phyloP scores from a whole-genome alignment of 92 coral and sea anemone genomes.

The Nematostella vectensis region DNA sequence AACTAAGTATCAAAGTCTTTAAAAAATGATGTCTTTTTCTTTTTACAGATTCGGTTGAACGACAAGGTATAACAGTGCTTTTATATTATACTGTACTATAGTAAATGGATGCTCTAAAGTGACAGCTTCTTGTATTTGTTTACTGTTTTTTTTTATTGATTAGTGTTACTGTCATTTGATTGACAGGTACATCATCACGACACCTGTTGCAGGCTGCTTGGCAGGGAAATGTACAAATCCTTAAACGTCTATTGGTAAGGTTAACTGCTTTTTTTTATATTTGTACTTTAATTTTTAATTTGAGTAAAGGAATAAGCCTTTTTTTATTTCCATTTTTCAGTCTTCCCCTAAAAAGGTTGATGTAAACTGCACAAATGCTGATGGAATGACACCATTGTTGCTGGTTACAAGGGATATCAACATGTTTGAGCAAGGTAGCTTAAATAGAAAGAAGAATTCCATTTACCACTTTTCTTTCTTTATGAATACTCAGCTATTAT shows the following conservation, averaged over 20 bases:
- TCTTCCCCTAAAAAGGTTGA: slow-evolving; percentile 50
- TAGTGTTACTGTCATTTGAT: too few species aligned
- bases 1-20: not conserved
- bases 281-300: too few species aligned
- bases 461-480: too few species aligned
- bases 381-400: slow-evolving; percentile 87
- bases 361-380: slow-evolving; percentile 84
- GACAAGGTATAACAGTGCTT: too few species aligned
- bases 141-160: too few species aligned
- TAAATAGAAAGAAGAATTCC: too few species aligned
- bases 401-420: slow-evolving; percentile 84
- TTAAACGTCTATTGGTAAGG: slow-evolving; percentile 73
- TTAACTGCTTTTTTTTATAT: too few species aligned
- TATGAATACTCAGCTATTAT: too few species aligned
- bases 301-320: not conserved
- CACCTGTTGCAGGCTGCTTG: slow-evolving; percentile 95
- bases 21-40: not conserved
- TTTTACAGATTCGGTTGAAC: slow-evolving; percentile 57
- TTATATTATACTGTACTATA: too few species aligned
- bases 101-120: too few species aligned
- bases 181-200: slow-evolving; percentile 66
- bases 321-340: slow-evolving; percentile 21
- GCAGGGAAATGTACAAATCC: slow-evolving; percentile 86
- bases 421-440: slow-evolving; percentile 85
- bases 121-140: too few species aligned